Evolutionary conservation across 2,888 invertebrate genomes (phyloP).

Genomic region (Drosophila silvestris): DNA sequence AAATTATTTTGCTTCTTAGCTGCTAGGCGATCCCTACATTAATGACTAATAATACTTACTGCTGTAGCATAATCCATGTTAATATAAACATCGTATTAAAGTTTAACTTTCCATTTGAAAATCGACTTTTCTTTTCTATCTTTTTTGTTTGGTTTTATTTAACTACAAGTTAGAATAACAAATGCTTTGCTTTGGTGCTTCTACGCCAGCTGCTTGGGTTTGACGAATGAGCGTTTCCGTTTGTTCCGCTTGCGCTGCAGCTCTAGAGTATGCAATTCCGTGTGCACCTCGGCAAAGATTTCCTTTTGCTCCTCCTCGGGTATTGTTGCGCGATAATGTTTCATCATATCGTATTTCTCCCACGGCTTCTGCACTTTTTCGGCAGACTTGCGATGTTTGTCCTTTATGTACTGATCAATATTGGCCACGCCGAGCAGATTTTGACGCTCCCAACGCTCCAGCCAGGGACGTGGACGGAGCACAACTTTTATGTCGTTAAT

Average conservation of each 20-base stretch:
- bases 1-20: constrained; percentile 68
- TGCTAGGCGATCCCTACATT: constrained; percentile 48
- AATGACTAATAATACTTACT: constrained; percentile 62
- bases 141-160: constrained; percentile 45
- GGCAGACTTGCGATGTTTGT: constrained; percentile 86
- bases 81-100: constrained; percentile 42
- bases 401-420: constrained; percentile 87
- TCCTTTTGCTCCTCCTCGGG: constrained; percentile 94
- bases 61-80: constrained; percentile 50
- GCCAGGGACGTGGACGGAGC: constrained; percentile 94
- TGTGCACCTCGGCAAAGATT: constrained; percentile 93
- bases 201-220: constrained; percentile 86
- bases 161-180: constrained; percentile 54
- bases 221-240: constrained; percentile 87
- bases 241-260: constrained; percentile 88
- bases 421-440: constrained; percentile 91
- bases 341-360: constrained; percentile 97
- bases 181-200: constrained; percentile 26
- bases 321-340: constrained; percentile 94
- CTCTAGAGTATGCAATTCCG: constrained; percentile 90
- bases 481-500: constrained; percentile 91
- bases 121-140: not conserved
- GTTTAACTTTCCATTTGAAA: constrained; percentile 39
- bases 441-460: constrained; percentile 94
- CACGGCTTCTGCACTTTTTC: constrained; percentile 90